Evolutionary conservation across 2,888 invertebrate species (phyloP).

Genomic region (Eudemis profundana): DNA sequence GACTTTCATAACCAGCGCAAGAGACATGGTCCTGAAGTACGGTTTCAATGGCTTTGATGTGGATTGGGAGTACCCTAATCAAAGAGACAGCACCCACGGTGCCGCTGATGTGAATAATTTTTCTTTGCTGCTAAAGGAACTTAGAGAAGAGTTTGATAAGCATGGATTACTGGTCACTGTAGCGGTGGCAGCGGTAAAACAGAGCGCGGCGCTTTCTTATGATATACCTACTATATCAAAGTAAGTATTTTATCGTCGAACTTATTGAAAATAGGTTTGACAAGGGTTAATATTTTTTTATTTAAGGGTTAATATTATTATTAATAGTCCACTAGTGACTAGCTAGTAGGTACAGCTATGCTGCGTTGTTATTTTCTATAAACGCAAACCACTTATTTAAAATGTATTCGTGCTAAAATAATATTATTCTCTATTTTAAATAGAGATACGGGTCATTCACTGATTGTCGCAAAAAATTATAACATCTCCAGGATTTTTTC

Average conservation of each 20-base stretch:
- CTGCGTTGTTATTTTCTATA: too few species aligned
- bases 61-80: slow-evolving; percentile 87
- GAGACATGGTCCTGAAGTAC: slow-evolving; percentile 75
- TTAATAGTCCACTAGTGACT: too few species aligned
- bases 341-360: too few species aligned
- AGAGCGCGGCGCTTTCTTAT: slow-evolving; percentile 83
- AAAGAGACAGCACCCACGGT: slow-evolving; percentile 78
- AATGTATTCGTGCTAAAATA: too few species aligned
- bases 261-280: too few species aligned
- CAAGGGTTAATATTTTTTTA: too few species aligned
- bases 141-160: slow-evolving; percentile 81
- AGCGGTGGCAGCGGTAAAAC: slow-evolving; percentile 85
- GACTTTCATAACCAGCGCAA: slow-evolving; percentile 80
- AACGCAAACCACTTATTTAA: too few species aligned
- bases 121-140: slow-evolving; percentile 81
- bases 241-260: slow-evolving; percentile 59
- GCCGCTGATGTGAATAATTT: slow-evolving; percentile 81
- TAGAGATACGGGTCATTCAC: too few species aligned
- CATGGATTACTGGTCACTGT: slow-evolving; percentile 83
- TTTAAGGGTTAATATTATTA: too few species aligned
- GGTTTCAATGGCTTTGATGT: slow-evolving; percentile 87
- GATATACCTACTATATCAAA: slow-evolving; percentile 83
- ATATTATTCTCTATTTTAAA: too few species aligned
- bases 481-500: too few species aligned
- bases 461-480: too few species aligned